phyloP scores from a whole-genome alignment of 2,113 vertebrate genomes.

The Clupea harengus region DNA sequence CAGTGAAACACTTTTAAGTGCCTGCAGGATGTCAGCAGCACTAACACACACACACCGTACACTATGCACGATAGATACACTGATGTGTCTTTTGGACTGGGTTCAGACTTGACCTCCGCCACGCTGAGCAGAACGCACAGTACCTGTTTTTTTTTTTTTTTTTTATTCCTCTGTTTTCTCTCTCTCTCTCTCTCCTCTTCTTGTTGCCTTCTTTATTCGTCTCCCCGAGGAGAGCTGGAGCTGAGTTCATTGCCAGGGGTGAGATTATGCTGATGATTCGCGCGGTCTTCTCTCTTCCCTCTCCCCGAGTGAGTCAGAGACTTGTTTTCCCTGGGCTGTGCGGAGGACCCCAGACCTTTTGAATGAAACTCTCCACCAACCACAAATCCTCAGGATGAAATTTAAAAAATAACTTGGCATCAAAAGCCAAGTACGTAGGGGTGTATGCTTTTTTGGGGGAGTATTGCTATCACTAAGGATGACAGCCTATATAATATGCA shows the following conservation, averaged over 20 bases:
- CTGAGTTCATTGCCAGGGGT: constrained; percentile 44
- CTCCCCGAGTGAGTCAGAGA: constrained; percentile 52
- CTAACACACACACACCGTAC: neutral
- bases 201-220: constrained; percentile 25
- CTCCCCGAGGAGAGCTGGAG: neutral
- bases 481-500: neutral
- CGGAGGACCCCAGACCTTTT: neutral
- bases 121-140: neutral
- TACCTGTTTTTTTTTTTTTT: neutral
- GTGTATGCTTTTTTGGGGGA: neutral
- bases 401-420: neutral
- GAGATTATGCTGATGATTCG: constrained; percentile 51
- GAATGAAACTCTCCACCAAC: constrained; percentile 2
- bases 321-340: neutral
- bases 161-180: neutral
- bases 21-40: neutral
- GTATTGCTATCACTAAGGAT: neutral
- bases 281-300: constrained; percentile 48
- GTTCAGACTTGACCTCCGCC: neutral
- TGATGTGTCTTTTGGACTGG: neutral
- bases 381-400: neutral
- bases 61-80: neutral
- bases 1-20: neutral
- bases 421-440: neutral
- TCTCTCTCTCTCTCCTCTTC: neutral